Evolutionary conservation across 2,888 invertebrate genomes (phyloP).

Genomic region (Latheticus oryzae): DNA sequence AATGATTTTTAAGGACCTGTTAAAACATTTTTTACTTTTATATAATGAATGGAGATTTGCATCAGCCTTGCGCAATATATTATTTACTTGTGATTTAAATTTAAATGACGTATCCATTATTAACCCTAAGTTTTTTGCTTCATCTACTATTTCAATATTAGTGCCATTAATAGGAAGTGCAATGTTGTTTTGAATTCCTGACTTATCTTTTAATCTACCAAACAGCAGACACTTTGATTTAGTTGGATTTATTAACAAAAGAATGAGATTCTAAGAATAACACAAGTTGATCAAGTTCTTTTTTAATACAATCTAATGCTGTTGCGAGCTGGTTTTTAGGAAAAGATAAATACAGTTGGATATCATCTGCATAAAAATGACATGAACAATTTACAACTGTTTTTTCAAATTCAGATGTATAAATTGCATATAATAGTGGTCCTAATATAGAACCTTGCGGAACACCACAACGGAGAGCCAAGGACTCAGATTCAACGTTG

Average conservation of each 20-base stretch:
- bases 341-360: slow-evolving; percentile 1
- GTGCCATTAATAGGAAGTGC: background rate
- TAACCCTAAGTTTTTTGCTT: slow-evolving; percentile 4
- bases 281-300: too few species aligned
- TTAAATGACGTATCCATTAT: background rate
- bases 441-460: slow-evolving; percentile 1
- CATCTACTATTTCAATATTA: slow-evolving; percentile 2
- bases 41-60: background rate
- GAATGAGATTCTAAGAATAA: too few species aligned
- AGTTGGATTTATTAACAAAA: background rate
- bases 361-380: too few species aligned
- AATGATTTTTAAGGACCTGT: too few species aligned
- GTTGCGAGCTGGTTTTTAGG: background rate
- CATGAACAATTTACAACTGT: too few species aligned
- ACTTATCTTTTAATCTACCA: background rate
- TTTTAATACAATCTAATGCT: background rate
- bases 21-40: too few species aligned
- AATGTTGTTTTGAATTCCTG: background rate
- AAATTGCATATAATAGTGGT: background rate
- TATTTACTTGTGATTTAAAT: slow-evolving; percentile 1
- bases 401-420: background rate
- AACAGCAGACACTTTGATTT: background rate
- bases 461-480: background rate
- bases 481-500: background rate
- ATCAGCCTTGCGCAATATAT: background rate